These are phyloP conservation scores for Drosophila macrospina DNA, from an alignment of 2,888 invertebrate genomes.

Conservation along the genomic window DNA sequence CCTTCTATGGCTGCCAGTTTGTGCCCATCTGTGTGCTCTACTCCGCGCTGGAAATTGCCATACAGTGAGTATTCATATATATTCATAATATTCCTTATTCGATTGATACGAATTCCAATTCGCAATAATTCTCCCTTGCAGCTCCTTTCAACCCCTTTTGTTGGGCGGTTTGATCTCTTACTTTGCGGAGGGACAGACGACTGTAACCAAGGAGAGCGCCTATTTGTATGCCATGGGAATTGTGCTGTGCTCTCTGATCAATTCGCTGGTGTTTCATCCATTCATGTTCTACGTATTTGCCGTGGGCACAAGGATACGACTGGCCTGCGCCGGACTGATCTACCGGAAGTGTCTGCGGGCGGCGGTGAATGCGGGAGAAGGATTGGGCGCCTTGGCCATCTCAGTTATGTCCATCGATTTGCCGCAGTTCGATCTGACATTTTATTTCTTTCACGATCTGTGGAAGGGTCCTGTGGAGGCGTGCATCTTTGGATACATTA, in stretches of 20 bases:
- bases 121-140: conserved; percentile 72
- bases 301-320: conserved; percentile 89
- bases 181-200: conserved; percentile 86
- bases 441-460: conserved; percentile 94
- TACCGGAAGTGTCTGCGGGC: conserved; percentile 90
- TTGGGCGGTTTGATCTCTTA: conserved; percentile 89
- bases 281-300: conserved; percentile 90
- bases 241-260: conserved; percentile 86
- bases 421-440: conserved; percentile 94
- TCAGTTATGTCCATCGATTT: conserved; percentile 98
- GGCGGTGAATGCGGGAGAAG: conserved; percentile 93
- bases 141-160: conserved; percentile 88
- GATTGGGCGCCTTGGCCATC: conserved; percentile 91
- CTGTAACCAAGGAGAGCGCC: conserved; percentile 87
- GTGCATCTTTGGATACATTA: conserved; percentile 85
- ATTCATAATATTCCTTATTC: too few relatives aligned
- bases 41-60: conserved; percentile 80
- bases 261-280: conserved; percentile 89
- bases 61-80: conserved; percentile 79
- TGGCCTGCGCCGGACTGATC: conserved; percentile 90
- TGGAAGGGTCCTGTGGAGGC: conserved; percentile 94
- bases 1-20: conserved; percentile 85
- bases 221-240: conserved; percentile 89
- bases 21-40: conserved; percentile 80
- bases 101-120: too few relatives aligned